Conservation (phyloP, 2,888 invertebrate genomes). For the Apodemia mormo region DNA sequence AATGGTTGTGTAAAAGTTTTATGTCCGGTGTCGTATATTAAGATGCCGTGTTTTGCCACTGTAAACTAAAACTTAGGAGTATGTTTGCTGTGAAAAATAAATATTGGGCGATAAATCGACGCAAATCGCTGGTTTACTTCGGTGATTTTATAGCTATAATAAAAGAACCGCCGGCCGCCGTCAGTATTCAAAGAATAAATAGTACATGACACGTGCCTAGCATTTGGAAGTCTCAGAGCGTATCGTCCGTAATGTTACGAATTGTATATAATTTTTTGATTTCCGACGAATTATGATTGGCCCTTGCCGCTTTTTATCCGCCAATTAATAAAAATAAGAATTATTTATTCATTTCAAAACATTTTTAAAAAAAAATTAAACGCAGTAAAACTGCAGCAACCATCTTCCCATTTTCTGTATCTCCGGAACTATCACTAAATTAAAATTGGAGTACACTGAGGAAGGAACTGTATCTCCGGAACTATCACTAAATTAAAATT, state of each 20-base stretch:
- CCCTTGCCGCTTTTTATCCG: too few species aligned
- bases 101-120: conserved; percentile 74
- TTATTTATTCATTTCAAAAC: too few species aligned
- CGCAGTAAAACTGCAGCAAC: too few species aligned
- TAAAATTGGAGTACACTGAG: too few species aligned
- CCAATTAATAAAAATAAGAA: too few species aligned
- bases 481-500: too few species aligned
- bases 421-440: too few species aligned
- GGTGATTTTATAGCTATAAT: conserved; percentile 73
- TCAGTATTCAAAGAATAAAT: conserved; percentile 68
- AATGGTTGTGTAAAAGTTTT: conserved; percentile 36
- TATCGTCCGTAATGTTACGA: conserved; percentile 57
- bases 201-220: conserved; percentile 60
- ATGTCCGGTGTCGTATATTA: conserved; percentile 17
- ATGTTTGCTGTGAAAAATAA: conserved; percentile 75
- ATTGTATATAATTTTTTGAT: conserved; percentile 30
- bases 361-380: too few species aligned
- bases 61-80: conserved; percentile 51
- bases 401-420: too few species aligned
- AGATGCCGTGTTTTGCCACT: conserved; percentile 43
- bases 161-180: conserved; percentile 76
- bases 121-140: conserved; percentile 70
- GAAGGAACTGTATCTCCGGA: too few species aligned
- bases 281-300: too few species aligned
- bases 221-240: conserved; percentile 59